A percentile compares a stretch with the other conserved stretches of the same genome.
Conservation (phyloP, 2,888 invertebrate species). For the Nomada flava region DNA sequence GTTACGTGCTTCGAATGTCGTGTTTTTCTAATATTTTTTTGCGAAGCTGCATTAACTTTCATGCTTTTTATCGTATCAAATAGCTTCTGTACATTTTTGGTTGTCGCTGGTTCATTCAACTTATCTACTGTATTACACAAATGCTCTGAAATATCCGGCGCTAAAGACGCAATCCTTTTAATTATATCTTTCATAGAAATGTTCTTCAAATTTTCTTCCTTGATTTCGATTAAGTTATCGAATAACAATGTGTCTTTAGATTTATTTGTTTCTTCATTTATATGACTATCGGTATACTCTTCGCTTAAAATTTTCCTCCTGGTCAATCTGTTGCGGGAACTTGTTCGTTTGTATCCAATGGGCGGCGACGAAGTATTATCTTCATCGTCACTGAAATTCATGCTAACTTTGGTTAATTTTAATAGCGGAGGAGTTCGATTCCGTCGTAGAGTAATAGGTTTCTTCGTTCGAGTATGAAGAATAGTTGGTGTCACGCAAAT, state of each 20-base stretch:
- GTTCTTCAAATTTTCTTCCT: neutral
- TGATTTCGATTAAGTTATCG: neutral
- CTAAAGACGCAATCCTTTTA: slow-evolving; percentile 26
- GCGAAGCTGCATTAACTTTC: slow-evolving; percentile 24
- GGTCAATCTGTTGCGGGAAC: slow-evolving; percentile 27
- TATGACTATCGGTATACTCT: slow-evolving; percentile 16
- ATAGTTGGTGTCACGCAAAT: slow-evolving; percentile 67
- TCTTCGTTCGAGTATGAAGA: slow-evolving; percentile 50
- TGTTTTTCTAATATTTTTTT: slow-evolving; percentile 20
- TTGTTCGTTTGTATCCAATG: slow-evolving; percentile 6
- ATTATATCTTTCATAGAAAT: slow-evolving; percentile 50
- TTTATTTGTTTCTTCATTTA: slow-evolving; percentile 4
- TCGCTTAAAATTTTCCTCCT: slow-evolving; percentile 49
- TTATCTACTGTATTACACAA: slow-evolving; percentile 41
- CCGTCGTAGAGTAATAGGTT: slow-evolving; percentile 61
- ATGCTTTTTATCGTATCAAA: slow-evolving; percentile 45
- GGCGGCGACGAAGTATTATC: slow-evolving; percentile 32
- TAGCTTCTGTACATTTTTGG: slow-evolving; percentile 43
- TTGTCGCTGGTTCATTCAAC: slow-evolving; percentile 35
- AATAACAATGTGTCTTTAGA: neutral
- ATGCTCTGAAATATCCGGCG: slow-evolving; percentile 52
- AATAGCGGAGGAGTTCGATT: slow-evolving; percentile 70
- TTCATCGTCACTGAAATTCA: slow-evolving; percentile 60
- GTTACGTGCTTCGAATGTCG: slow-evolving; percentile 33
- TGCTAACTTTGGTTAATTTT: slow-evolving; percentile 67